Evolutionary conservation across 2,888 invertebrate genomes (phyloP).

Genomic region (Hypselothyrea guttata): DNA sequence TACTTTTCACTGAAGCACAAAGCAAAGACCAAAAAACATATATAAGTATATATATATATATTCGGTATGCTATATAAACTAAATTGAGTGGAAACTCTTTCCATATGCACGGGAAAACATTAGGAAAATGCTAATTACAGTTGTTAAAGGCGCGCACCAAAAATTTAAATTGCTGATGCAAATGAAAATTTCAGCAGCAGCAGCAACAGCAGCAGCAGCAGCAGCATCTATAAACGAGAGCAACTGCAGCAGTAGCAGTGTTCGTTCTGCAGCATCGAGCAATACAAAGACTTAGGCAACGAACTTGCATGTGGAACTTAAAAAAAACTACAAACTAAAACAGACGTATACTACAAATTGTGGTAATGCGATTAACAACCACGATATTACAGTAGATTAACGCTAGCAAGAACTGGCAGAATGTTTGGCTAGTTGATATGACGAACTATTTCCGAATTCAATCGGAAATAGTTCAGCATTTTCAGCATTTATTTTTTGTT

Average conservation of each 20-base stretch:
- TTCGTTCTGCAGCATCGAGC: conserved; percentile 37
- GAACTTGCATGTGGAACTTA: conserved; percentile 8
- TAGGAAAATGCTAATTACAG: conserved; percentile 51
- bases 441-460: too few species aligned
- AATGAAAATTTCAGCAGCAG: conserved; percentile 30
- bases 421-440: too few species aligned
- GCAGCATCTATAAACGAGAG: conserved; percentile 13
- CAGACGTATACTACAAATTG: neutral
- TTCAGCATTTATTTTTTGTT: too few species aligned
- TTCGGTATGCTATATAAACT: too few species aligned
- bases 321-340: neutral
- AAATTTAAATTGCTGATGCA: conserved; percentile 39
- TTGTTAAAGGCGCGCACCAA: conserved; percentile 41
- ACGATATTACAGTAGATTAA: too few species aligned
- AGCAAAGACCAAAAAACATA: conserved; percentile 24
- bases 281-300: conserved; percentile 30
- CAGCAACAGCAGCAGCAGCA: neutral
- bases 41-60: too few species aligned
- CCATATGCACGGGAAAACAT: conserved; percentile 21
- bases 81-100: conserved; percentile 65
- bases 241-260: conserved; percentile 5
- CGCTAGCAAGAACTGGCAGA: too few species aligned
- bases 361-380: neutral
- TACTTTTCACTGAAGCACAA: conserved; percentile 49
- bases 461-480: too few species aligned